These are phyloP conservation scores for Drosophila mojavensis DNA, from an alignment of 1,140 invertebrate genomes.

Conservation along the genomic window DNA sequence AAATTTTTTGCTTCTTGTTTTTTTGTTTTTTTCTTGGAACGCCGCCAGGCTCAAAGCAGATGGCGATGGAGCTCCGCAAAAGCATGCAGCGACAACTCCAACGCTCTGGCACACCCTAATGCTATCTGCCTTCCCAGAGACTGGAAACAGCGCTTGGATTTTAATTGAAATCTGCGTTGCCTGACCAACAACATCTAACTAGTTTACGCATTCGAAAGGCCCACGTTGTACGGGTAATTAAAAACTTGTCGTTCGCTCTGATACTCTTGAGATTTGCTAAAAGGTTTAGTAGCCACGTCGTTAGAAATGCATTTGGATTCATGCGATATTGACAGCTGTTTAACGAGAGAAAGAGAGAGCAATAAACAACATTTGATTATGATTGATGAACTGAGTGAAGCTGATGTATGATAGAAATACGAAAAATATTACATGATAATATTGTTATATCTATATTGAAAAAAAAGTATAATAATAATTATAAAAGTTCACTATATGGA, in stretches of 20 bases:
- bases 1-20: slow-evolving; percentile 52
- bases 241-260: slow-evolving; percentile 76
- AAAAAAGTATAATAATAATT: too few species aligned
- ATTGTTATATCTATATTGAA: too few species aligned
- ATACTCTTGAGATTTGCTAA: slow-evolving; percentile 47
- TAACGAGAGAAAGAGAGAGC: too few species aligned
- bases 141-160: slow-evolving; percentile 27
- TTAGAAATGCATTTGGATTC: background rate
- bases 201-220: slow-evolving; percentile 80
- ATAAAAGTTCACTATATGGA: too few species aligned
- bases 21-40: slow-evolving; percentile 1
- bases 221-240: slow-evolving; percentile 60
- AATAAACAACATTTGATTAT: too few species aligned
- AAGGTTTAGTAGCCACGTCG: slow-evolving; percentile 18
- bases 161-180: slow-evolving; percentile 74
- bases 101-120: slow-evolving; percentile 70
- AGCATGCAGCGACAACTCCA: slow-evolving; percentile 19
- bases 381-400: too few species aligned
- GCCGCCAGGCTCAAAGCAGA: slow-evolving; percentile 50
- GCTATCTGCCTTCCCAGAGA: slow-evolving; percentile 39
- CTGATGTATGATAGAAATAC: too few species aligned
- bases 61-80: slow-evolving; percentile 21
- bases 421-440: too few species aligned
- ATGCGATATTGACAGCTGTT: background rate
- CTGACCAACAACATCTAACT: slow-evolving; percentile 56